These are phyloP conservation scores for Pachypanchax playfairii DNA, from an alignment of 2,113 vertebrate genomes.

Conservation along the genomic window DNA sequence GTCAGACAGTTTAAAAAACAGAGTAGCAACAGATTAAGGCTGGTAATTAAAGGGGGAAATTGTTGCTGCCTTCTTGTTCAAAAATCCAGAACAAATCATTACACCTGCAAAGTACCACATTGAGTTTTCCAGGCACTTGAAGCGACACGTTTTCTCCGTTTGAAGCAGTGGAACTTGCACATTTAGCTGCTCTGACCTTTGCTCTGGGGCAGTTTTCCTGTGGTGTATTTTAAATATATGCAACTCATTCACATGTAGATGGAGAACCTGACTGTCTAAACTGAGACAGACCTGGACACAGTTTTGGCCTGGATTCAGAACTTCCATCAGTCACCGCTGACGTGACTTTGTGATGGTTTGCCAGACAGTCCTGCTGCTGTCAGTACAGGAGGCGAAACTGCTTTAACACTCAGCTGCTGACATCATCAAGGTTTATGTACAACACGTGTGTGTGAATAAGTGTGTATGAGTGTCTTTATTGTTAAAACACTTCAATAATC, in stretches of 20 bases:
- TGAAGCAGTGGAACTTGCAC: constrained; percentile 51
- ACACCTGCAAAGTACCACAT: constrained; percentile 18
- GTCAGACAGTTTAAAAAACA: neutral
- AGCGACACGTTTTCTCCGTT: constrained; percentile 47
- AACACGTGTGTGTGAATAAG: constrained; percentile 23
- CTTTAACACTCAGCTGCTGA: constrained; percentile 45
- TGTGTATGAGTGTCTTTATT: constrained; percentile 34
- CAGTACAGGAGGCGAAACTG: constrained; percentile 54
- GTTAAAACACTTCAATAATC: constrained; percentile 59
- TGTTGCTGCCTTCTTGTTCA: constrained; percentile 10
- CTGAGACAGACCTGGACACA: constrained; percentile 48
- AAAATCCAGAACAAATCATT: constrained; percentile 20
- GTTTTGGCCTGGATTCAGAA: constrained; percentile 45
- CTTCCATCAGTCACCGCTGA: constrained; percentile 71
- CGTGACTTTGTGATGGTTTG: constrained; percentile 65
- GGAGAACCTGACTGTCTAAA: constrained; percentile 49
- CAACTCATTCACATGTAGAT: constrained; percentile 63
- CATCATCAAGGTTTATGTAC: constrained; percentile 35
- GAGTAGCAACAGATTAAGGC: neutral
- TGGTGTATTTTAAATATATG: constrained; percentile 66
- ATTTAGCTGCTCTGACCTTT: constrained; percentile 62
- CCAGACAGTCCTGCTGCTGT: constrained; percentile 65
- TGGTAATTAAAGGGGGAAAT: neutral
- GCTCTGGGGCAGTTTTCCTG: constrained; percentile 54
- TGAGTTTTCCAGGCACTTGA: constrained; percentile 40